Evolutionary conservation across 2,888 invertebrate genomes (phyloP).

Genomic region (Choreutis nemorana): DNA sequence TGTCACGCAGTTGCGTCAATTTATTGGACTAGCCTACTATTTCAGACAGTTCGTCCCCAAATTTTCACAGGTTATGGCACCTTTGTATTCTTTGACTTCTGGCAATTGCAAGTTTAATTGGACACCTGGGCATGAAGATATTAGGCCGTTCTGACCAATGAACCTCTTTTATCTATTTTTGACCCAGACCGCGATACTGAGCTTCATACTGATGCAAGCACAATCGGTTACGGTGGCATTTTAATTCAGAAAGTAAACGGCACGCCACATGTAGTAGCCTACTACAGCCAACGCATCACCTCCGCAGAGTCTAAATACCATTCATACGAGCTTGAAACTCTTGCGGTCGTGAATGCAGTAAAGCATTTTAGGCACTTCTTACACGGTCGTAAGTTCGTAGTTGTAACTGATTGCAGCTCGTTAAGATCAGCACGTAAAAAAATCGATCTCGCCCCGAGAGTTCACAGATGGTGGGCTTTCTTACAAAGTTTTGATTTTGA

Average conservation of each 20-base stretch:
- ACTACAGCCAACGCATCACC: constrained; percentile 1
- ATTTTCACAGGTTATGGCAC: constrained; percentile 7
- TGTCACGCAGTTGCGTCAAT: constrained; percentile 10
- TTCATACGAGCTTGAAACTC: too few relatives aligned
- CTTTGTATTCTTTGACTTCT: constrained; percentile 8
- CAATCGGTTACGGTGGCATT: constrained; percentile 13
- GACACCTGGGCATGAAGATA: constrained; percentile 8
- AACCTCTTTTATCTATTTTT: constrained; percentile 13
- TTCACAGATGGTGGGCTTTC: too few relatives aligned
- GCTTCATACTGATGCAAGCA: constrained; percentile 15
- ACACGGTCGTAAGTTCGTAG: too few relatives aligned
- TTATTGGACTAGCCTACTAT: too few relatives aligned
- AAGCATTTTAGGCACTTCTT: too few relatives aligned
- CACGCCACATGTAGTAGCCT: constrained; percentile 1
- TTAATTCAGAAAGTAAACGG: constrained; percentile 9
- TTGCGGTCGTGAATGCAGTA: too few relatives aligned
- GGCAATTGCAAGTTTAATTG: constrained; percentile 6
- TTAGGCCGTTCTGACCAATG: constrained; percentile 9
- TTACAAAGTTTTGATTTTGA: too few relatives aligned
- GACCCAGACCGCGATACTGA: constrained; percentile 10
- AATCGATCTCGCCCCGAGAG: too few relatives aligned
- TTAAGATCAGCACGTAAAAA: too few relatives aligned
- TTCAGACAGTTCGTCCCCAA: constrained; percentile 12
- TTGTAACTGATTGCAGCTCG: too few relatives aligned
- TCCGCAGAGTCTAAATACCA: too few relatives aligned